phyloP scores from a whole-genome alignment of 2,113 vertebrate species.

The Microcebus ravelobensis region DNA sequence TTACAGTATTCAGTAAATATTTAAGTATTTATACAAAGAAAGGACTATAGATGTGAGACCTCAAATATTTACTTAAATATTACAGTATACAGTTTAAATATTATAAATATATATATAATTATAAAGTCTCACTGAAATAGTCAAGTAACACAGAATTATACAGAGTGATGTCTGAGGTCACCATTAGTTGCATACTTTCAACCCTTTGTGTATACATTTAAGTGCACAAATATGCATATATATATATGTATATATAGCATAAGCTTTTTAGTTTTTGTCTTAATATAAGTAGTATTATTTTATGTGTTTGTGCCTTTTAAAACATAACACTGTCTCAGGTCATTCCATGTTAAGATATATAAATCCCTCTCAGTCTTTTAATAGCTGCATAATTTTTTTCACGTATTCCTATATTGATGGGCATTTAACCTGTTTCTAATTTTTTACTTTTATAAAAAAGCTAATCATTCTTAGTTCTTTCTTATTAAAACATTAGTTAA shows the following conservation, averaged over 20 bases:
- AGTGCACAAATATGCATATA: background rate
- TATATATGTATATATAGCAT: background rate
- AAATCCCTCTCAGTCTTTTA: constrained; percentile 18
- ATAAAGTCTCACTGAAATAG: background rate
- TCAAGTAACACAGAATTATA: constrained; percentile 9
- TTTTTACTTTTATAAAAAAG: constrained; percentile 37
- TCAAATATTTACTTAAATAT: too few species aligned
- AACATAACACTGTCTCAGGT: background rate
- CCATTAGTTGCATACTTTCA: background rate
- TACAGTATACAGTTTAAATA: too few species aligned
- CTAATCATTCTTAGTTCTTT: background rate
- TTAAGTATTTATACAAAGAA: too few species aligned
- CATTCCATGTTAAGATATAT: constrained; percentile 9
- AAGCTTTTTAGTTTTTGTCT: background rate
- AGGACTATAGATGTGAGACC: too few species aligned
- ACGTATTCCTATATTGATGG: background rate
- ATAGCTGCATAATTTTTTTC: constrained; percentile 21
- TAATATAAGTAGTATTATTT: constrained; percentile 2
- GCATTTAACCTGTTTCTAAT: background rate
- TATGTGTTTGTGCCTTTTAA: background rate
- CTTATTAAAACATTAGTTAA: constrained; percentile 28
- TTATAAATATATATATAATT: too few species aligned
- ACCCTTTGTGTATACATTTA: constrained; percentile 33
- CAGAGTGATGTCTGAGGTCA: constrained; percentile 18
- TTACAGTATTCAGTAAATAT: too few species aligned